Evolutionary conservation across 2,113 vertebrate species (phyloP).

Genomic region (Taurulus bubalis): DNA sequence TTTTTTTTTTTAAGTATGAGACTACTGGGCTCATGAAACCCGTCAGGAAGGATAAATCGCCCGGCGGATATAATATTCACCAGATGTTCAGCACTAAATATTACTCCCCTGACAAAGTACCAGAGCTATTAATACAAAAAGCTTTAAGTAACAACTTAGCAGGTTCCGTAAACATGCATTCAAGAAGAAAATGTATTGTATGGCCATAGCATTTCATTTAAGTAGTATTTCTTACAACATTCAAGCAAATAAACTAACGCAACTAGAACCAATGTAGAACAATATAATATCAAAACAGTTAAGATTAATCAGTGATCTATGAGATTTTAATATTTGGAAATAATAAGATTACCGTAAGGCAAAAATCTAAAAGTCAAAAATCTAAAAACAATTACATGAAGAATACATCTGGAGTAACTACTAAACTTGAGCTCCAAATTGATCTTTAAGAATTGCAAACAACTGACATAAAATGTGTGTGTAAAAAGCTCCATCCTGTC

Average conservation of each 20-base stretch:
- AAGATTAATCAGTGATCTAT: neutral
- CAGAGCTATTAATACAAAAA: constrained; percentile 60
- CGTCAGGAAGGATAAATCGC: constrained; percentile 24
- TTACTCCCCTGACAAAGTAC: constrained; percentile 33
- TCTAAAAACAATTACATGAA: neutral
- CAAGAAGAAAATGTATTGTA: neutral
- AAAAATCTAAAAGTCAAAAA: no score
- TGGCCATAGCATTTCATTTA: neutral
- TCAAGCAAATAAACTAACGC: neutral
- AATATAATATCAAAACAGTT: neutral
- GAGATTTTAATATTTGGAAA: neutral
- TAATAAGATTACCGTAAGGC: neutral
- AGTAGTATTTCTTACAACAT: neutral
- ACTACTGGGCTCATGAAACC: constrained; percentile 4
- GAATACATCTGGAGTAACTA: neutral
- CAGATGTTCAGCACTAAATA: constrained; percentile 53
- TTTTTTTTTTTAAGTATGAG: neutral
- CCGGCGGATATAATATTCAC: constrained; percentile 55
- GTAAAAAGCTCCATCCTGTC: constrained; percentile 32
- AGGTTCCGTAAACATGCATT: neutral
- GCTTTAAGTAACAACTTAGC: constrained; percentile 63
- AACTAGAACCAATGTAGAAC: neutral
- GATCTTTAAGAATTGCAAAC: constrained; percentile 1
- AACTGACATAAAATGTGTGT: constrained; percentile 3
- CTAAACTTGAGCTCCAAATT: neutral